Conservation (phyloP, 2,113 vertebrate genomes). For the Protobothrops mucrosquamatus region DNA sequence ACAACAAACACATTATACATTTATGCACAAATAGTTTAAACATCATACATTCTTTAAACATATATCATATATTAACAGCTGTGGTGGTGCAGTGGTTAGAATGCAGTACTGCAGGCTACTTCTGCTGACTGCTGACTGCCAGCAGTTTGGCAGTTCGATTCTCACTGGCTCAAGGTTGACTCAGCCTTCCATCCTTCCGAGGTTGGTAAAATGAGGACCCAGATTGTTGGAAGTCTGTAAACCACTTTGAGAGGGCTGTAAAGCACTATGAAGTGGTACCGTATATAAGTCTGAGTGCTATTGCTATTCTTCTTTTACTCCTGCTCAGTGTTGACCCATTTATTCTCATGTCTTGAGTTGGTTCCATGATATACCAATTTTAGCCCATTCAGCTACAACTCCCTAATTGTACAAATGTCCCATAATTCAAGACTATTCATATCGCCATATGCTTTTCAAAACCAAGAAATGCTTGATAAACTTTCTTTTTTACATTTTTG, state of each 20-base stretch:
- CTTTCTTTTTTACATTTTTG: background rate
- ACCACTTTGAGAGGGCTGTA: background rate
- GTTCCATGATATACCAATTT: background rate
- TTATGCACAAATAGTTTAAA: background rate
- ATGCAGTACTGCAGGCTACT: background rate
- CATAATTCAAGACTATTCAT: background rate
- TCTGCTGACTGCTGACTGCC: background rate
- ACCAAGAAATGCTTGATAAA: background rate
- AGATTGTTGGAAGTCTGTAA: background rate
- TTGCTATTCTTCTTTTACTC: background rate
- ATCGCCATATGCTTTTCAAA: background rate
- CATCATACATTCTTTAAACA: background rate
- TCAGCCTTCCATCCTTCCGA: background rate
- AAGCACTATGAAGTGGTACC: background rate
- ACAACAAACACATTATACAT: background rate
- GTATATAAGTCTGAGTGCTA: background rate
- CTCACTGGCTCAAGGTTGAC: background rate
- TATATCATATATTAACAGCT: background rate
- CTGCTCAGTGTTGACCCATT: background rate
- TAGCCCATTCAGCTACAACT: background rate
- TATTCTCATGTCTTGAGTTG: background rate
- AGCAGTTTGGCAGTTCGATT: background rate
- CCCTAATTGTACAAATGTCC: background rate
- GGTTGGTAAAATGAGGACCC: background rate
- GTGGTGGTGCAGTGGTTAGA: background rate